A percentile compares a stretch with the other conserved stretches of the same genome.
These are phyloP conservation scores for Stigmatopora argus DNA, from an alignment of 2,113 vertebrate genomes.

Conservation along the genomic window DNA sequence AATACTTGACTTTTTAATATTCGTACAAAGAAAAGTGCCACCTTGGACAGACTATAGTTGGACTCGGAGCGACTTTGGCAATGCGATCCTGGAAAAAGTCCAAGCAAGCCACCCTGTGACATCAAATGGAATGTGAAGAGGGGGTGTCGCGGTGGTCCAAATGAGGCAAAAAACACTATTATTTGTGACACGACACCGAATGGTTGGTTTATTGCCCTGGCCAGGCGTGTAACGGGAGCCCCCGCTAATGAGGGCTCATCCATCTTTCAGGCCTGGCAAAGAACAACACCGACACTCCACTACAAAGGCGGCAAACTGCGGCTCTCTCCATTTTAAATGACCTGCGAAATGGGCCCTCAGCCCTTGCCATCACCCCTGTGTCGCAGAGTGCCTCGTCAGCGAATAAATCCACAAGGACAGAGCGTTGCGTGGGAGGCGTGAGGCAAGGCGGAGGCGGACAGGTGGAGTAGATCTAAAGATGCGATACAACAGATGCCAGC, in stretches of 20 bases:
- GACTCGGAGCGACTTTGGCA: background rate
- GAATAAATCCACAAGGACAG: constrained; percentile 48
- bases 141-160: constrained; percentile 1
- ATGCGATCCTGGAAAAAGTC: background rate
- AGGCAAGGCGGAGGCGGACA: constrained; percentile 19
- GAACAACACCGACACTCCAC: constrained; percentile 13
- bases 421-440: constrained; percentile 17
- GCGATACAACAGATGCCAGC: background rate
- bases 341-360: constrained; percentile 42
- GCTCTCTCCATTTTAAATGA: constrained; percentile 55
- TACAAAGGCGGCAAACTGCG: constrained; percentile 35
- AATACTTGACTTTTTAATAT: background rate
- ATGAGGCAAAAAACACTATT: constrained; percentile 33
- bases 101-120: background rate
- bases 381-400: constrained; percentile 44
- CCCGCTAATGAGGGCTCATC: constrained; percentile 45
- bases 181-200: constrained; percentile 47
- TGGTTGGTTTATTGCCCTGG: constrained; percentile 38
- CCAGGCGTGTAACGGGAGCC: constrained; percentile 21
- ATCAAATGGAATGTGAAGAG: constrained; percentile 11
- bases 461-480: constrained; percentile 25
- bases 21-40: background rate
- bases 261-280: constrained; percentile 35
- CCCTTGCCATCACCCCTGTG: constrained; percentile 36
- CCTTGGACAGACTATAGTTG: background rate